Conservation (phyloP, 2,797 vertebrate genomes). For the Schizopygopsis malacanthus region DNA sequence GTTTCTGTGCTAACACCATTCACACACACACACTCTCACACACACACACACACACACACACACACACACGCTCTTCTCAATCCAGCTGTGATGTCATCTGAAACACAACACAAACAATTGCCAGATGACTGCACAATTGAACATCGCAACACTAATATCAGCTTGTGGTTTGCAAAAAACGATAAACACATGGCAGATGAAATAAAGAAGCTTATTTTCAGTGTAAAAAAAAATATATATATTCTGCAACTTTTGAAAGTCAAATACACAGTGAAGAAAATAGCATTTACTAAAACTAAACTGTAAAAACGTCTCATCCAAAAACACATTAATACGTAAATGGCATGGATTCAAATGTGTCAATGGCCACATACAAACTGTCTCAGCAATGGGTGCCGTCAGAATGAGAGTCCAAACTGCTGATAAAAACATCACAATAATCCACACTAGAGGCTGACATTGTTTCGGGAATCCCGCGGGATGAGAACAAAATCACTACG, state of each 20-base stretch:
- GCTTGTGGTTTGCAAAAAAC: background rate
- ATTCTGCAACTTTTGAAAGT: background rate
- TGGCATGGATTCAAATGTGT: background rate
- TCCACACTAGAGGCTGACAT: background rate
- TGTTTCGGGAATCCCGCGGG: no score
- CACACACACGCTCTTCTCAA: background rate
- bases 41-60: background rate
- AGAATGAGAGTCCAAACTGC: background rate
- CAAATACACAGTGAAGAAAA: background rate
- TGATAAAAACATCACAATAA: background rate
- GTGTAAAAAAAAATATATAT: no score
- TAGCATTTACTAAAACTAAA: background rate
- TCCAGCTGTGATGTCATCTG: constrained; percentile 1
- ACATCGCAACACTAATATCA: background rate
- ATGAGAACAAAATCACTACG: no score
- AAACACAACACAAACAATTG: background rate
- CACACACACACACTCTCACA: no score
- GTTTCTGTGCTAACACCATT: no score
- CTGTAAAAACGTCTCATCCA: no score
- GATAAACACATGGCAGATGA: background rate
- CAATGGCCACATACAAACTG: background rate
- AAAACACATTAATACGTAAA: background rate
- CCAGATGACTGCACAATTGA: background rate
- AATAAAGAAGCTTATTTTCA: background rate
- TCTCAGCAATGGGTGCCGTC: background rate